These are phyloP conservation scores for Candoia aspera DNA, from an alignment of 2,113 vertebrate genomes.

Conservation along the genomic window DNA sequence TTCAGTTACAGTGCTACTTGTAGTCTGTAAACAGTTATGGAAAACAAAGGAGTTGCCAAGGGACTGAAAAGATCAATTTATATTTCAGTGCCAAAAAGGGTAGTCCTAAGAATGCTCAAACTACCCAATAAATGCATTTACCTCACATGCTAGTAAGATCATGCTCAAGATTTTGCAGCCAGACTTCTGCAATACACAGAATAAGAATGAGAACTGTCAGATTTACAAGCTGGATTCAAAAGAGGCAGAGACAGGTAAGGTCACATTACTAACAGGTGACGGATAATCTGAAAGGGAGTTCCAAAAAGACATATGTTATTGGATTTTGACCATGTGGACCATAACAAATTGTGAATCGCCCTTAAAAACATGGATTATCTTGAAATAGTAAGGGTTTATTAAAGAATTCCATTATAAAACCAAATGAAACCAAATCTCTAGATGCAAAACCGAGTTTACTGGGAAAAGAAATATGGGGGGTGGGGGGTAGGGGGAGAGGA, in stretches of 20 bases:
- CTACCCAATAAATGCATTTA: background rate
- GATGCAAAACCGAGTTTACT: background rate
- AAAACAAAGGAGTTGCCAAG: background rate
- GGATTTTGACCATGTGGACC: background rate
- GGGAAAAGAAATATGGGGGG: background rate
- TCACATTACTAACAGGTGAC: background rate
- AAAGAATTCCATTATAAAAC: background rate
- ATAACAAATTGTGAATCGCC: background rate
- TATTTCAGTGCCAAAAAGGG: background rate
- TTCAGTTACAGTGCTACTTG: background rate
- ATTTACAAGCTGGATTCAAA: background rate
- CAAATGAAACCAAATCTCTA: background rate
- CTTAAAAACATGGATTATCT: background rate
- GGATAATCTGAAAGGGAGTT: background rate
- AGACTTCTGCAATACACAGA: background rate
- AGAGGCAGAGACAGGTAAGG: background rate
- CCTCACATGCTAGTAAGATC: background rate
- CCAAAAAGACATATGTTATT: background rate
- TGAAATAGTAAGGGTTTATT: background rate
- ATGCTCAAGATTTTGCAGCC: background rate
- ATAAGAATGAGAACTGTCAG: background rate
- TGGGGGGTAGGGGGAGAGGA: fast-evolving
- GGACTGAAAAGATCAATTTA: background rate
- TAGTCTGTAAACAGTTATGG: background rate
- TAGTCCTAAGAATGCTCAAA: background rate